Percentiles rank a stretch among this genome's conserved stretches.
Evolutionary conservation across 2,797 vertebrate species (phyloP).

Genomic region (Spea hammondii): DNA sequence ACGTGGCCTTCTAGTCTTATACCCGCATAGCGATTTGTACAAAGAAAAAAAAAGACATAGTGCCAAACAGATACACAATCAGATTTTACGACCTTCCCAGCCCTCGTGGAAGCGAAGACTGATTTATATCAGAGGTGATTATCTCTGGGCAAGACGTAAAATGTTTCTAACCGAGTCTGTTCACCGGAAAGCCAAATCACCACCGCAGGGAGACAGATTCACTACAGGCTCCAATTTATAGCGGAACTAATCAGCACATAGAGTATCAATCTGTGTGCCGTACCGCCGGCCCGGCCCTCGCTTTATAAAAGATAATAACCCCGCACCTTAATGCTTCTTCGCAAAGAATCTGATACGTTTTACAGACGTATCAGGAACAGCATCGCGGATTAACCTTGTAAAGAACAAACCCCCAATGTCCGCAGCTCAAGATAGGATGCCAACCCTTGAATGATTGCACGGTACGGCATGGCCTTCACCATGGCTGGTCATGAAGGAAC

Average conservation of each 20-base stretch:
- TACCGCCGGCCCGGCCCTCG: background rate
- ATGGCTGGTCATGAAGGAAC: too few relatives aligned
- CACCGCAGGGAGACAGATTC: background rate
- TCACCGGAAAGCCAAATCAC: background rate
- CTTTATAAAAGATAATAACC: background rate
- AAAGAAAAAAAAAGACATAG: background rate
- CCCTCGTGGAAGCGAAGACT: background rate
- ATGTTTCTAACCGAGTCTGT: background rate
- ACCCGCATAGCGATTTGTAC: background rate
- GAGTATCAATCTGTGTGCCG: background rate
- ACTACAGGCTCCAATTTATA: background rate
- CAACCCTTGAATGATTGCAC: too few relatives aligned
- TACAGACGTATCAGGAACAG: background rate
- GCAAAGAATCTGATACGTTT: background rate
- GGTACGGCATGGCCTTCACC: too few relatives aligned
- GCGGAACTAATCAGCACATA: background rate
- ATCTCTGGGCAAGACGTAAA: background rate
- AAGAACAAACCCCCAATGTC: background rate
- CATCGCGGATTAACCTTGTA: background rate
- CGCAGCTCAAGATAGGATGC: too few relatives aligned
- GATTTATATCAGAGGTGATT: background rate
- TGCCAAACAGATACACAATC: background rate
- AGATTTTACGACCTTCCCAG: background rate
- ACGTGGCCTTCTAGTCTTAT: too few relatives aligned
- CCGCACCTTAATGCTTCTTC: background rate